These are phyloP conservation scores for Lycopodina hypogea DNA, from an alignment of 37 sponge, comb jelly and placozoan species.

Conservation along the genomic window DNA sequence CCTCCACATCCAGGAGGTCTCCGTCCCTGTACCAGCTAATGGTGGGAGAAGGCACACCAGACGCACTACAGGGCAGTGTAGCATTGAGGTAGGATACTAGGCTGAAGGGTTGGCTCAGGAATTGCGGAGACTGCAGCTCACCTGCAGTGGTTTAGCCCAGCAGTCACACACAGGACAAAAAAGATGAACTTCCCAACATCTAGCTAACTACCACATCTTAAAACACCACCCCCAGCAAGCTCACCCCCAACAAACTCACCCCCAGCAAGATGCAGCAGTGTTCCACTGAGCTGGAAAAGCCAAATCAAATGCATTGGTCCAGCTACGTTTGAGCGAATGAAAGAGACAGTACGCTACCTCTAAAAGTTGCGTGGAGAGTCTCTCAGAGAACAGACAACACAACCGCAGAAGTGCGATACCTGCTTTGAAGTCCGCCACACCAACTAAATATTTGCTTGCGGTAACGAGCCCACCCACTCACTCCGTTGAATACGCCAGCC, in stretches of 20 bases:
- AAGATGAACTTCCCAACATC: background rate
- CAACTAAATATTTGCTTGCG: no score
- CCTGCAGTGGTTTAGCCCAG: background rate
- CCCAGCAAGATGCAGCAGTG: background rate
- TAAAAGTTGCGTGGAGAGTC: no score
- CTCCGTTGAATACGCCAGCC: no score
- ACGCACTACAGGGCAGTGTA: conserved; percentile 9
- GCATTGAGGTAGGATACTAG: background rate
- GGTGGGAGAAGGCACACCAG: conserved; percentile 20
- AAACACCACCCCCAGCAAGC: no score
- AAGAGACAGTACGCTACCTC: no score
- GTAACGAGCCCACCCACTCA: no score
- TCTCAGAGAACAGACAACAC: no score
- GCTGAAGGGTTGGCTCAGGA: conserved; percentile 7
- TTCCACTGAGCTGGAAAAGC: no score
- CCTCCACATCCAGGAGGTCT: background rate
- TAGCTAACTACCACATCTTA: background rate
- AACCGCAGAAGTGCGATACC: no score
- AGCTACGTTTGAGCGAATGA: no score
- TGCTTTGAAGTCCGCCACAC: no score
- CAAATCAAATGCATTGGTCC: no score
- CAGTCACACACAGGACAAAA: background rate
- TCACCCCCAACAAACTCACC: background rate
- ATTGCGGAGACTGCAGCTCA: conserved; percentile 12
- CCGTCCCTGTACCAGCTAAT: conserved; percentile 38